These are phyloP conservation scores for Nasonia oneida DNA, from an alignment of 2,888 invertebrate genomes.

Conservation along the genomic window DNA sequence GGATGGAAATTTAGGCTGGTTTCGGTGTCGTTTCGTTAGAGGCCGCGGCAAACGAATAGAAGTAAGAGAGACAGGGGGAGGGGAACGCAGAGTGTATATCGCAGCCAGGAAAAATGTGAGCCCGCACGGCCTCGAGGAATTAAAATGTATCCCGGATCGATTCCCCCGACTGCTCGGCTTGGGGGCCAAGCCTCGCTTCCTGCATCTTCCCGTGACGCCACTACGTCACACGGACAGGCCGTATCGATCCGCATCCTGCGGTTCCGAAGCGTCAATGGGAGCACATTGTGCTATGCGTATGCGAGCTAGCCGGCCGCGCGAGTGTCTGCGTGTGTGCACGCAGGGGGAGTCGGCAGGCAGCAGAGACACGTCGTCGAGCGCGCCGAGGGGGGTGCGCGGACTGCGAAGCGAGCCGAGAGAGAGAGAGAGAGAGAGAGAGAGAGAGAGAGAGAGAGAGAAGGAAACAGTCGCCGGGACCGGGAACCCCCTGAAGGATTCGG, in stretches of 20 bases:
- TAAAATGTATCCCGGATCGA: conserved; percentile 59
- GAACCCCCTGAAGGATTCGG: conserved; percentile 74
- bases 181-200: conserved; percentile 60
- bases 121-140: conserved; percentile 45
- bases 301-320: not conserved
- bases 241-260: conserved; percentile 47
- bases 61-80: too few species aligned
- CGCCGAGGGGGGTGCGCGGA: not conserved
- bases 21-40: not conserved
- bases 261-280: conserved; percentile 18
- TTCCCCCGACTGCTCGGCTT: not conserved
- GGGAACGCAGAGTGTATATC: too few species aligned
- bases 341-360: conserved; percentile 16
- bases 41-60: too few species aligned
- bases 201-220: conserved; percentile 43
- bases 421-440: too few species aligned
- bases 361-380: not conserved
- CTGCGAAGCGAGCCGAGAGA: not conserved
- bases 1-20: too few species aligned
- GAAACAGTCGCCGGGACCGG: conserved; percentile 24
- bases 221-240: not conserved
- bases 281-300: not conserved
- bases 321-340: not conserved
- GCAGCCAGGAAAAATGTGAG: not conserved
- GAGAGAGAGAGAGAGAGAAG: too few species aligned